Evolutionary conservation across 1,140 invertebrate species (phyloP).

Genomic region (Heliconius congener): DNA sequence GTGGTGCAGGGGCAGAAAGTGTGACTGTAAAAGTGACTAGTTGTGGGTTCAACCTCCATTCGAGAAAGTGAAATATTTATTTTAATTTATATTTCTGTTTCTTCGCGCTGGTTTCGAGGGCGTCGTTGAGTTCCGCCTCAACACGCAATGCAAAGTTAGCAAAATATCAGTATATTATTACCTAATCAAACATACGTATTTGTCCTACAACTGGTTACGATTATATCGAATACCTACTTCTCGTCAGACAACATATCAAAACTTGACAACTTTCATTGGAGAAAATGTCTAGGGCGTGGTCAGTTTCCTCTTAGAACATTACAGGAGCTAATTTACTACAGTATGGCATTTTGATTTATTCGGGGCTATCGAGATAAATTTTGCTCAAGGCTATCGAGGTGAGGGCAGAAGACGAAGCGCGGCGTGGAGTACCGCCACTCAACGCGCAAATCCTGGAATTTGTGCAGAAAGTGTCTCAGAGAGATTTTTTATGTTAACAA

Average conservation of each 20-base stretch:
- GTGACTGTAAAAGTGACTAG: too few species aligned
- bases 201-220: constrained; percentile 23
- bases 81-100: too few species aligned
- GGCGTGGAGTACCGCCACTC: too few species aligned
- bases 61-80: too few species aligned
- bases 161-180: constrained; percentile 16
- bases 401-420: not conserved
- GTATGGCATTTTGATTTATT: not conserved
- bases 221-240: constrained; percentile 18
- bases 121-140: too few species aligned
- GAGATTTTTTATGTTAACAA: too few species aligned
- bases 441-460: too few species aligned
- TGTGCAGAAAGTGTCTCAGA: too few species aligned
- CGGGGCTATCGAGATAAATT: not conserved
- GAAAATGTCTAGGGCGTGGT: constrained; percentile 25
- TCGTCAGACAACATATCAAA: constrained; percentile 16
- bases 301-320: not conserved
- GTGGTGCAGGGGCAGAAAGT: too few species aligned
- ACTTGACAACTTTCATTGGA: constrained; percentile 25
- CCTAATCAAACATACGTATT: constrained; percentile 16
- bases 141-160: not conserved
- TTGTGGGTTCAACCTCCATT: too few species aligned
- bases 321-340: not conserved
- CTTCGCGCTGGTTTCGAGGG: too few species aligned
- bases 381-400: not conserved